These are phyloP conservation scores for Parapristionchus giblindavisi DNA, from an alignment of 2,888 invertebrate genomes.

Conservation along the genomic window DNA sequence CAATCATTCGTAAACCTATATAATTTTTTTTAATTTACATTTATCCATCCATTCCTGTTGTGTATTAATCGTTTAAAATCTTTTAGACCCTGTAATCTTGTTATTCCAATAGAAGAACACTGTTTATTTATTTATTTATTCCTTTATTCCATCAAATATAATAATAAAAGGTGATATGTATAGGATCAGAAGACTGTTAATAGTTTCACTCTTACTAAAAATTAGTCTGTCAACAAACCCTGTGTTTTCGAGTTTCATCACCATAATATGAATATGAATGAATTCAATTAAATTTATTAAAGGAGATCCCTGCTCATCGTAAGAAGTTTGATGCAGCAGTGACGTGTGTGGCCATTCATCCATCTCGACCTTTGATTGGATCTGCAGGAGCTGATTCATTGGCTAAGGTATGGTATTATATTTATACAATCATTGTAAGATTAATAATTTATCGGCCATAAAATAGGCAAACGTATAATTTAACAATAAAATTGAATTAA, in stretches of 20 bases:
- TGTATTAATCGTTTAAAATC: no score
- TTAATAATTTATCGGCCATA: no score
- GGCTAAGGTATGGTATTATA: slow-evolving; percentile 81
- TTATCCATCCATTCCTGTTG: no score
- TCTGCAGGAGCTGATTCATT: slow-evolving; percentile 98
- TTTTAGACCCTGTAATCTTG: no score
- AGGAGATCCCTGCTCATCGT: slow-evolving; percentile 96
- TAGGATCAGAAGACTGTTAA: no score
- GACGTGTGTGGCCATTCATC: slow-evolving; percentile 98
- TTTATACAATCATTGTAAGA: no score
- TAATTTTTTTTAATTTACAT: background rate
- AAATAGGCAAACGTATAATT: no score
- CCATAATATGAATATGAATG: background rate
- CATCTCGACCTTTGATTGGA: slow-evolving; percentile 95
- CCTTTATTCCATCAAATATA: no score
- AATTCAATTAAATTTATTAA: background rate
- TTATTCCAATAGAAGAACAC: no score
- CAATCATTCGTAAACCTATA: background rate
- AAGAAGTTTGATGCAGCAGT: slow-evolving; percentile 99
- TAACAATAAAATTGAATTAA: no score
- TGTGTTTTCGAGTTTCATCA: background rate
- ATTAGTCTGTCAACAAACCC: background rate
- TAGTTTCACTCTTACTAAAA: background rate
- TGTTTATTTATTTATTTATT: no score
- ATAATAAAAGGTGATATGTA: no score